phyloP scores from a whole-genome alignment of 2,888 invertebrate species.

The Criorhina ranunculi region DNA sequence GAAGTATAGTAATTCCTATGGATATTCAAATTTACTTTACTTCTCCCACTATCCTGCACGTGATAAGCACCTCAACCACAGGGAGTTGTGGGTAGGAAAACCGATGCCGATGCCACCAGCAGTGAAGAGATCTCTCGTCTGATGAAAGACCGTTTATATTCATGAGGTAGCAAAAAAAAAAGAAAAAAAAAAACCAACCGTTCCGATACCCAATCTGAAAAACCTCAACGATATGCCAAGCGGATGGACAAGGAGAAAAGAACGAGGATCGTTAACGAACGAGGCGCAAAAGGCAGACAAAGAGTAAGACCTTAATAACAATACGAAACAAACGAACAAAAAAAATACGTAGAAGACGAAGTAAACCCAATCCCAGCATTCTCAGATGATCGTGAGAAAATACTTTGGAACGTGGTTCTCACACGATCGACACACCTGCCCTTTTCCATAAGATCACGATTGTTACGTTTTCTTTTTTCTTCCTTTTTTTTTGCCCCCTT shows the following conservation, averaged over 20 bases:
- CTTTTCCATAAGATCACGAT: constrained; percentile 84
- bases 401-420: constrained; percentile 85
- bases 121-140: constrained; percentile 45
- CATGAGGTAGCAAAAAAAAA: constrained; percentile 63
- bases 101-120: constrained; percentile 12
- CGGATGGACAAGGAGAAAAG: constrained; percentile 35
- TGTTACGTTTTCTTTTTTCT: constrained; percentile 76
- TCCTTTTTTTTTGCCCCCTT: constrained; percentile 26
- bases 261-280: constrained; percentile 65
- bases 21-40: constrained; percentile 44
- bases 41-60: constrained; percentile 27
- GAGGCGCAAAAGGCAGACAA: constrained; percentile 51
- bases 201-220: constrained; percentile 29
- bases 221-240: constrained; percentile 21
- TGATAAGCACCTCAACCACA: constrained; percentile 38
- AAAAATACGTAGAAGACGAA: constrained; percentile 28
- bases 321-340: constrained; percentile 50
- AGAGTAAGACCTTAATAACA: constrained; percentile 63
- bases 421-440: constrained; percentile 85
- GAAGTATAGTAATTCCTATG: constrained; percentile 37
- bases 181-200: constrained; percentile 25
- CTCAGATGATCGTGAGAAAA: constrained; percentile 84
- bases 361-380: constrained; percentile 56
- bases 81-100: constrained; percentile 4
- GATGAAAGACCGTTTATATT: constrained; percentile 68